Percentiles rank a stretch among this genome's conserved stretches.
phyloP scores from a whole-genome alignment of 2,113 vertebrate species.

The Nestor notabilis region DNA sequence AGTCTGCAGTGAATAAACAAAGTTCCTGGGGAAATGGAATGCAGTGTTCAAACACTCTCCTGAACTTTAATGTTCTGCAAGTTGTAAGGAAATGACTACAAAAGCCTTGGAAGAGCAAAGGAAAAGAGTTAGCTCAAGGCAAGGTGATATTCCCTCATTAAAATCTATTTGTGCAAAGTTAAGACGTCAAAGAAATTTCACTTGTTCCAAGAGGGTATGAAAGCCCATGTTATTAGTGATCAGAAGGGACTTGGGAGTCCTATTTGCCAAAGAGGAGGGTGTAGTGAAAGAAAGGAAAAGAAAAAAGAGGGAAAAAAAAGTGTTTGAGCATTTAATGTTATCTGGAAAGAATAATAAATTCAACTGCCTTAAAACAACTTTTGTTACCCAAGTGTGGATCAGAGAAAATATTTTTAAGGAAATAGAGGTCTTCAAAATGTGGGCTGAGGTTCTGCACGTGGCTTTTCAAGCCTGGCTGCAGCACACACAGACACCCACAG shows the following conservation, averaged over 20 bases:
- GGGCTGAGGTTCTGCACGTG: neutral
- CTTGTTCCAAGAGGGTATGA: conserved; percentile 46
- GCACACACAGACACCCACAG: neutral
- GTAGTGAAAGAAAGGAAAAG: neutral
- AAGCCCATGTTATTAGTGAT: conserved; percentile 38
- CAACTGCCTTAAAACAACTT: neutral
- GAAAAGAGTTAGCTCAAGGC: conserved; percentile 58
- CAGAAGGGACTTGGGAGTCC: conserved; percentile 37
- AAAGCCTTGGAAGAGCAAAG: conserved; percentile 56
- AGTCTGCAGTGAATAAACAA: conserved; percentile 24
- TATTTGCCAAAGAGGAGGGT: conserved; percentile 15
- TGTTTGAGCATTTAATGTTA: neutral
- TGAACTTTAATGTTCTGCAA: conserved; percentile 56
- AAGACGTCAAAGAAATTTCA: conserved; percentile 39
- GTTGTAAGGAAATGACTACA: conserved; percentile 58
- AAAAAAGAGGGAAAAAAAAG: neutral
- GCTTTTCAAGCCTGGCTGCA: neutral
- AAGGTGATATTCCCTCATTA: conserved; percentile 71
- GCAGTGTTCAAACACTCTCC: conserved; percentile 25
- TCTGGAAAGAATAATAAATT: conserved; percentile 20
- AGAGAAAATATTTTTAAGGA: neutral
- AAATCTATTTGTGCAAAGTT: conserved; percentile 62
- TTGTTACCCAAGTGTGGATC: neutral
- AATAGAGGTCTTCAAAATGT: neutral
- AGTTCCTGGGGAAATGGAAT: conserved; percentile 32